Percentiles rank a stretch among this genome's conserved stretches.
Evolutionary conservation across 2,888 invertebrate genomes (phyloP).

Genomic region (Glaucopsyche alexis): DNA sequence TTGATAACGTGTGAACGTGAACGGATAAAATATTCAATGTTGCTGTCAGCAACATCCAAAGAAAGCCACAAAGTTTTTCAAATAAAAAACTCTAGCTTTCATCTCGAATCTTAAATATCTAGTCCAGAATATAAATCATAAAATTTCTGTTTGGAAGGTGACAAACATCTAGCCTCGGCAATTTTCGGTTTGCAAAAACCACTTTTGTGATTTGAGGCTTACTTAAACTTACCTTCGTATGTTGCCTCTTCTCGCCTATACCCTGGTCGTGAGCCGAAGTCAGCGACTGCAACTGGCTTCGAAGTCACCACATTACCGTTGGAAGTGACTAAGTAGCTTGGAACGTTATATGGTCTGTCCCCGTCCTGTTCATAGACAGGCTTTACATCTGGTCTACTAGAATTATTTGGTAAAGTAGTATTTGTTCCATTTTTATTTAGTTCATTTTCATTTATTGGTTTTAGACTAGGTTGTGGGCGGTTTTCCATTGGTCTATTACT

Average conservation of each 20-base stretch:
- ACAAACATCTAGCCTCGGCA: too few relatives aligned
- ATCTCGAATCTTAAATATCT: not conserved
- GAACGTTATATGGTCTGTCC: slow-evolving; percentile 56
- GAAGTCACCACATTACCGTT: slow-evolving; percentile 63
- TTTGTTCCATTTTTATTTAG: slow-evolving; percentile 31
- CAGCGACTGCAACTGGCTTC: slow-evolving; percentile 59
- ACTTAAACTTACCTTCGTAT: slow-evolving; percentile 58
- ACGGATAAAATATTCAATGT: too few relatives aligned
- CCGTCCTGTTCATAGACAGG: slow-evolving; percentile 68
- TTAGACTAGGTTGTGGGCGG: not conserved
- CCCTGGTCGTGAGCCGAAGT: slow-evolving; percentile 49
- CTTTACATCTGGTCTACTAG: slow-evolving; percentile 49
- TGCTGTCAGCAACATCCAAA: not conserved
- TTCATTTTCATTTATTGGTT: slow-evolving; percentile 35
- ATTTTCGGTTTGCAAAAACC: too few relatives aligned
- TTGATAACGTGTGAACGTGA: too few relatives aligned
- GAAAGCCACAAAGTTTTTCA: not conserved
- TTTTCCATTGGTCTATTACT: not conserved
- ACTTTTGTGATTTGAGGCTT: too few relatives aligned
- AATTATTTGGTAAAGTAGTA: slow-evolving; percentile 35
- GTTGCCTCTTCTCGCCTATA: slow-evolving; percentile 50
- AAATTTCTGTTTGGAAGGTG: too few relatives aligned
- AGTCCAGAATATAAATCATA: too few relatives aligned
- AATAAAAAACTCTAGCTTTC: not conserved
- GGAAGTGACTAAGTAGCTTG: slow-evolving; percentile 58